Evolutionary conservation across 2,888 invertebrate species (phyloP).

Genomic region (Hecatera dysodea): DNA sequence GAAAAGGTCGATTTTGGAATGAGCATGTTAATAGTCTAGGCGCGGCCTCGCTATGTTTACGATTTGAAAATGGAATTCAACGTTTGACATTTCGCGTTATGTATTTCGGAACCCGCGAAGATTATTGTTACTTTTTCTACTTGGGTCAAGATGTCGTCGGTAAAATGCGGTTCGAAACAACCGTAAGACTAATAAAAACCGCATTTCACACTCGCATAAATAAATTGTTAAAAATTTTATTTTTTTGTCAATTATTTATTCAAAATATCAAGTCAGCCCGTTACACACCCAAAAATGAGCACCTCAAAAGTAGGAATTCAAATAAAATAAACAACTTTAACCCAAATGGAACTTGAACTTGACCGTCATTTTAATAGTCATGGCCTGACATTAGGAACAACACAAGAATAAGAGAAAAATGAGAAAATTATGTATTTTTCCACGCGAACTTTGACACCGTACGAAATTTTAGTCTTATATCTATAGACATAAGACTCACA

Average conservation of each 20-base stretch:
- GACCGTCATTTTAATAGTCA: conserved; percentile 32
- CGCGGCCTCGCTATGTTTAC: conserved; percentile 64
- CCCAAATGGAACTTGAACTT: conserved; percentile 42
- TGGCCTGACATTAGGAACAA: conserved; percentile 34
- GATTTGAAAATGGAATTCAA: conserved; percentile 79
- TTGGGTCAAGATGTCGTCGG: conserved; percentile 13
- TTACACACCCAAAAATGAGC: background rate
- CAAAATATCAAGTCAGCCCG: background rate
- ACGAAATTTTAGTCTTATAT: background rate
- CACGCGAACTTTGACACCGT: conserved; percentile 1
- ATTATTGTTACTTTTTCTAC: conserved; percentile 40
- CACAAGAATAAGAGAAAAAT: conserved; percentile 30
- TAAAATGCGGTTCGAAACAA: conserved; percentile 33
- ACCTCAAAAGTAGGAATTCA: background rate
- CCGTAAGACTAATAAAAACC: too few species aligned
- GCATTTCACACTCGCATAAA: too few species aligned
- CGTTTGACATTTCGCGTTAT: conserved; percentile 75
- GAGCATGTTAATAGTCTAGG: conserved; percentile 55
- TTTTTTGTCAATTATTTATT: background rate
- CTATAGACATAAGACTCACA: conserved; percentile 21
- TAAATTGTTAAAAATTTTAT: background rate
- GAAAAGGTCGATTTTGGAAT: conserved; percentile 20
- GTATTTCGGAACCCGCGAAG: conserved; percentile 54
- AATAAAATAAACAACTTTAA: conserved; percentile 23
- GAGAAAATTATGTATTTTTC: conserved; percentile 36